Evolutionary conservation across 2,113 vertebrate species (phyloP).

Genomic region (Recurvirostra avosetta): DNA sequence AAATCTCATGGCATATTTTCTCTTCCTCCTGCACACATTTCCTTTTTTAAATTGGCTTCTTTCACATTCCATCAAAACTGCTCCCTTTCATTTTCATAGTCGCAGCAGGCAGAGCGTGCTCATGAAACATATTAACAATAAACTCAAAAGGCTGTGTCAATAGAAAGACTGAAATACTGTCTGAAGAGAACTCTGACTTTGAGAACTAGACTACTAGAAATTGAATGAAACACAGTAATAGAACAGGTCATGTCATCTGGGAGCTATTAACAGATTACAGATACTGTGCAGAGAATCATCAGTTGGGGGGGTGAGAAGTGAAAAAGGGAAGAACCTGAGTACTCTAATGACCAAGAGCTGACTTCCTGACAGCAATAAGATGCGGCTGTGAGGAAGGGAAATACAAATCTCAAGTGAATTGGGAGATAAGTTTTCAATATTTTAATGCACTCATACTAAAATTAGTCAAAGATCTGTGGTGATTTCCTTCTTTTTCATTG

Average conservation of each 20-base stretch:
- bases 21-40: neutral
- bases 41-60: neutral
- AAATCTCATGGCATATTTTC: neutral
- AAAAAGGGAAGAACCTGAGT: neutral
- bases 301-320: neutral
- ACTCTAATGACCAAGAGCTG: neutral
- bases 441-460: neutral
- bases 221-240: neutral
- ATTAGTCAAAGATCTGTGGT: neutral
- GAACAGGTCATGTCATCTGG: neutral
- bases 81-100: constrained; percentile 6
- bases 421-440: neutral
- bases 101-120: neutral
- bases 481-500: neutral
- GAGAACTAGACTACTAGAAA: neutral
- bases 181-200: neutral
- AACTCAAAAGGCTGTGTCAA: neutral
- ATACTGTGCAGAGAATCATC: neutral
- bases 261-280: neutral
- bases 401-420: neutral
- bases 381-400: neutral
- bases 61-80: neutral
- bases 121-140: neutral
- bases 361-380: neutral
- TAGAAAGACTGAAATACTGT: constrained; percentile 1